Evolutionary conservation across 64 coral and sea anemone species (phyloP), one percentile per base, ranked within the genome.

Genomic region (Catalaphyllia jardinei): DNA sequence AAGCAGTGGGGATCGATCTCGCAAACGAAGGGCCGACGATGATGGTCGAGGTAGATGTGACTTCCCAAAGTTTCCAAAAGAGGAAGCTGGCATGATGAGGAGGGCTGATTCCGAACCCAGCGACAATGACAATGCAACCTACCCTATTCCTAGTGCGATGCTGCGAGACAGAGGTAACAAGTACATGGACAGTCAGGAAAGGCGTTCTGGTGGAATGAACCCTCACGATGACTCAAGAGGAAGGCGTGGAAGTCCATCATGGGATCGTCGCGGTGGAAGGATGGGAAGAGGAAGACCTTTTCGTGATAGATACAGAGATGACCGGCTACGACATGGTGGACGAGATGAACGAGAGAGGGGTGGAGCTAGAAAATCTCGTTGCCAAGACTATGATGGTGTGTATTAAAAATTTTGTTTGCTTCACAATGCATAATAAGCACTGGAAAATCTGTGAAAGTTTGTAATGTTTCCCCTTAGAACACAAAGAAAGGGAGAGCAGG

Each of bases 341-440:
- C 33, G 82, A 87, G 75, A 84, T 33, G 78, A 94, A 62, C 86
- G 88, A 76, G 87, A 85, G 24, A 86, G 82, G 52, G 35, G 35
- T 78, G 74, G 91, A 62, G 19, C 17, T 12, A 95, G 90, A 35
- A 95, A 90, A 71, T 83, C 80, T 28, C 88, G 96, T 76, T 98
- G 96, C 78, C 82, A 93, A 57, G 96, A 98, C 83, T 98, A 98
- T 95, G 96, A 98, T 87, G 96, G 96, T 98, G 93, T 82, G 42
- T 60, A 67, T 8, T 38, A 59, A 6, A 7, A 46, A 46, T 46
- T 46, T 82, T 39, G 22, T 4, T 22, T 62, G 19, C 22, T n/a
- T 73, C 35, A 50, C 31, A n/a, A 13, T 25, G 29, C 15, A 54
- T 51, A 19, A 52, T 3, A 24, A 27, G 12, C 61, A 57, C 54